Base-by-base conservation (phyloP, 2,888 invertebrate genomes). In the Muschampia plurimacula region DNA sequence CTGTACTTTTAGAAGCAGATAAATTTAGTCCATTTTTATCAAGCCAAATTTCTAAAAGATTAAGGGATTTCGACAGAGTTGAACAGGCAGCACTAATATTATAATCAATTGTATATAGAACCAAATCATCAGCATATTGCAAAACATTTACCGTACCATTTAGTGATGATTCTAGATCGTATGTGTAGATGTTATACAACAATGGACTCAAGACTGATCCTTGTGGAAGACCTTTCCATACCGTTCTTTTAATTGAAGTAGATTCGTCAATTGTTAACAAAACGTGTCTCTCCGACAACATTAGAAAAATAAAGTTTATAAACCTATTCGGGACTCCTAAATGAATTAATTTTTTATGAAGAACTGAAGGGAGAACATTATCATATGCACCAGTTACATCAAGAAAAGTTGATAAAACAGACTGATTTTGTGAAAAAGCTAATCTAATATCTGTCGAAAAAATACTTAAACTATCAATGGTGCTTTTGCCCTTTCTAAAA, bases 141-240 rank as follows among this genome's bases (percentile, higher is more conserved):
- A 57, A 57, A 10, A 57, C 57, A 57, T 28, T 57, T 1, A 57
- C 28, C 6, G 10, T 57, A 10, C 12, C 10, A 22, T 57, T 57
- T 10, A 57, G 28, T 8, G 55, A 22, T 1, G 55, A 57, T 22
- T 57, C 55, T 57, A 57, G 28, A 57, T 57, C 55, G 5, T 28
- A 57, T 28, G 55, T 57, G 9, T 57, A 57, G 10, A 57, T 28
- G 7, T 57, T 57, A 5, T 57, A 57, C 28, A 57, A 57, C 10
- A 57, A 12, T 28, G 55, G 55, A 5, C 55, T 57, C 55, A 57
- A 22, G 3, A 57, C 55, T 4, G 55, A 57, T 10, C 55, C 55
- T 57, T 57, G 55, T 3, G 55, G 55, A 28, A 57, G 55, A 5
- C 55, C 55, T 57, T 28, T 57, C 55, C 55, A 28, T 57, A 57